Evolutionary conservation across 2,888 invertebrate genomes (phyloP).

Genomic region (Ochropleura leucogaster): DNA sequence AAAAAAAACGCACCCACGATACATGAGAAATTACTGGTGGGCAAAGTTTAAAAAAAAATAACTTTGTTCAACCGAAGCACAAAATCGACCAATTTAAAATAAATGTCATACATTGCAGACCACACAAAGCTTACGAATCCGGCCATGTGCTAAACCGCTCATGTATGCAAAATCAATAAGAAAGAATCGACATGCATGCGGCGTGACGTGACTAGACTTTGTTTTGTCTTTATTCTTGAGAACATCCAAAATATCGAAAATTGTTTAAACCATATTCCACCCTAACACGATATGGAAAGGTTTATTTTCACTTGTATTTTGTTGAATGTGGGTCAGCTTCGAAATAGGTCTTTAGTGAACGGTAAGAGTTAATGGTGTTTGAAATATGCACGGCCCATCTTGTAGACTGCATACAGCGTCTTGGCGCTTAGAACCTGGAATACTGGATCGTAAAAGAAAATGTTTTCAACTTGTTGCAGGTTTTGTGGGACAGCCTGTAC

Average conservation of each 20-base stretch:
- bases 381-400: slow-evolving; percentile 65
- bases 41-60: no score
- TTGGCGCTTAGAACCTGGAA: slow-evolving; percentile 25
- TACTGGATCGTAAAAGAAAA: slow-evolving; percentile 14
- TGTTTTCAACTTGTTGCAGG: neutral
- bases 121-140: neutral
- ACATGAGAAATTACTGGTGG: no score
- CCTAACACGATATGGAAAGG: neutral
- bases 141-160: slow-evolving; percentile 13
- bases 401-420: slow-evolving; percentile 46
- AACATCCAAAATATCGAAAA: slow-evolving; percentile 13
- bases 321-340: slow-evolving; percentile 43
- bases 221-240: neutral
- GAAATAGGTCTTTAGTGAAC: slow-evolving; percentile 52
- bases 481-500: no score
- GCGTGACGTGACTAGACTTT: slow-evolving; percentile 25
- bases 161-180: slow-evolving; percentile 55
- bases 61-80: no score
- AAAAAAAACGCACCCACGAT: no score
- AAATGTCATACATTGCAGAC: slow-evolving; percentile 15
- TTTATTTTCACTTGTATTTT: slow-evolving; percentile 3
- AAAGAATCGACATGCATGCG: slow-evolving; percentile 33
- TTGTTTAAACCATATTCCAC: slow-evolving; percentile 11
- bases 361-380: slow-evolving; percentile 63
- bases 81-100: neutral